Percentiles rank a stretch among this genome's conserved stretches.
Conservation (phyloP, 2,888 invertebrate genomes). For the Adelognathus sp. region DNA sequence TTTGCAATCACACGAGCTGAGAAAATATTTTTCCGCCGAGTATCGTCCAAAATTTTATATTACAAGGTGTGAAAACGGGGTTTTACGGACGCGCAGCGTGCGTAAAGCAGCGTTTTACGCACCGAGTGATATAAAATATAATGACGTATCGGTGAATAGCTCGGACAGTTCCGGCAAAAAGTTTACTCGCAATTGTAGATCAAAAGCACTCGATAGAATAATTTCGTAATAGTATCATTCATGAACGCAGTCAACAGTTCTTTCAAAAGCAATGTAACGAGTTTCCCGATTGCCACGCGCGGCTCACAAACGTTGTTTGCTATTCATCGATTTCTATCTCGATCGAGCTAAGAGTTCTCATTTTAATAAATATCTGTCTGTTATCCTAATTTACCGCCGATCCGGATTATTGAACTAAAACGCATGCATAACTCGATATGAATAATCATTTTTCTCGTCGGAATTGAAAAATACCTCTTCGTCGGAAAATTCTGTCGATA, state of each 20-base stretch:
- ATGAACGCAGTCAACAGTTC: no score
- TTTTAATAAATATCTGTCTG: conserved; percentile 1
- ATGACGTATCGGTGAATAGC: no score
- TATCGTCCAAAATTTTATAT: no score
- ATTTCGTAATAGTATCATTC: no score
- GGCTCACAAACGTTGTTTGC: background rate
- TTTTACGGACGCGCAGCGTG: no score
- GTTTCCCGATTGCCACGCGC: background rate
- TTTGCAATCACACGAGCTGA: no score
- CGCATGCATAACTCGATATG: conserved; percentile 38
- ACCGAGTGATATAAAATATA: no score
- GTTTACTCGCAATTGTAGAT: conserved; percentile 30
- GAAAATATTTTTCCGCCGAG: no score
- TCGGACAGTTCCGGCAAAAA: no score
- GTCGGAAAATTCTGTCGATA: conserved; percentile 19
- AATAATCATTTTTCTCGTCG: conserved; percentile 26
- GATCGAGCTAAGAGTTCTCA: background rate
- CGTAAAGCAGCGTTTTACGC: no score
- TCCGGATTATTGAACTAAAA: conserved; percentile 9
- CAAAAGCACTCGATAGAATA: conserved; percentile 7
- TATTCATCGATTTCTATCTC: background rate
- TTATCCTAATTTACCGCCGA: conserved; percentile 22
- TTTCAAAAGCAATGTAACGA: no score
- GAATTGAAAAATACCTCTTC: conserved; percentile 28
- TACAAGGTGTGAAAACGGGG: no score